Evolutionary conservation across 2,888 invertebrate genomes (phyloP).

Genomic region (Fragum fragum): DNA sequence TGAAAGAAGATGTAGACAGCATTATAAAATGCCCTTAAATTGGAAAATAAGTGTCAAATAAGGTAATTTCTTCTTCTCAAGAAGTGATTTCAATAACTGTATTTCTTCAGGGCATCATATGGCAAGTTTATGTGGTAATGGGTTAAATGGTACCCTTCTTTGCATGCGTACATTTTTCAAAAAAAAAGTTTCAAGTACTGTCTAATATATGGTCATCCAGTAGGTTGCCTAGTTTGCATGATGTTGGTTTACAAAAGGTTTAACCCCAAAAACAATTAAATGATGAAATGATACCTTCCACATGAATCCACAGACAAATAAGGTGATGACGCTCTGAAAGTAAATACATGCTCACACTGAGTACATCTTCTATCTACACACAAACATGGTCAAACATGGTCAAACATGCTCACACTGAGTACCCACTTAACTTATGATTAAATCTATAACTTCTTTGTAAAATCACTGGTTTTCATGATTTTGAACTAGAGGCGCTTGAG

Average conservation of each 20-base stretch:
- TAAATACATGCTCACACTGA: slow-evolving; percentile 62
- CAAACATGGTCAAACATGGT: background rate
- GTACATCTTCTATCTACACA: slow-evolving; percentile 4
- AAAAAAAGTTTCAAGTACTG: no score
- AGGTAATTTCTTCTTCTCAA: background rate
- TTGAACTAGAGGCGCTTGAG: no score
- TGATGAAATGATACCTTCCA: slow-evolving; percentile 58
- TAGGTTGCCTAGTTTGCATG: background rate
- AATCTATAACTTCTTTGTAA: no score
- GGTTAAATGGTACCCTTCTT: no score
- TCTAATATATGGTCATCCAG: no score
- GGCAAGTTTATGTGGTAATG: background rate
- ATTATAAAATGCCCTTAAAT: no score
- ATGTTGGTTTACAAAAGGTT: background rate
- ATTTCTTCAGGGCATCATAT: background rate
- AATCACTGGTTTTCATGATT: no score
- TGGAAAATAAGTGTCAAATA: no score
- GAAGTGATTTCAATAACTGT: background rate
- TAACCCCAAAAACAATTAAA: background rate
- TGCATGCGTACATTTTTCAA: no score
- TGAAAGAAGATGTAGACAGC: no score
- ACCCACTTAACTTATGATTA: no score
- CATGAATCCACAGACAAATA: slow-evolving; percentile 63
- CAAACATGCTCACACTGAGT: no score
- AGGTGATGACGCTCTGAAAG: slow-evolving; percentile 69